A percentile compares a stretch with the other conserved stretches of the same genome.
phyloP scores from a whole-genome alignment of 2,888 invertebrate species.

The Seira musarum region DNA sequence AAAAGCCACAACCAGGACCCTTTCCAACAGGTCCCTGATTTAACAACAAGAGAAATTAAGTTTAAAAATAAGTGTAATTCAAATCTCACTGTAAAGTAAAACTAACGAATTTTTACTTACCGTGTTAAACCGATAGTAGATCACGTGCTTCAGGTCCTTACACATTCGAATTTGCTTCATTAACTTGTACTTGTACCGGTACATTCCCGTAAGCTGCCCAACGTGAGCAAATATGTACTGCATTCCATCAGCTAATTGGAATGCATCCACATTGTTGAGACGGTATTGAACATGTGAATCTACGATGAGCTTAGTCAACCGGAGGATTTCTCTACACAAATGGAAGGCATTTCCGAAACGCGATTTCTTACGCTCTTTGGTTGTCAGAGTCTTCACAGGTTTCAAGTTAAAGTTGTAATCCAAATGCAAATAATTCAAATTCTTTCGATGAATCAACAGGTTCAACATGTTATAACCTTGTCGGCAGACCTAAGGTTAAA shows the following conservation, averaged over 20 bases:
- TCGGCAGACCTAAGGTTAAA: slow-evolving; percentile 81
- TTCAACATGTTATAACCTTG: slow-evolving; percentile 99
- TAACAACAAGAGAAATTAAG: slow-evolving; percentile 60
- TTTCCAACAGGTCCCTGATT: slow-evolving; percentile 95
- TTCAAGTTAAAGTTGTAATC: slow-evolving; percentile 99
- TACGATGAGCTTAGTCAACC: slow-evolving; percentile 98
- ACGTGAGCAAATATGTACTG: slow-evolving; percentile 99
- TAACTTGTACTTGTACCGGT: slow-evolving; percentile 97
- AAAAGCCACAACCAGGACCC: slow-evolving; percentile 98
- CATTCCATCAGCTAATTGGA: slow-evolving; percentile 97
- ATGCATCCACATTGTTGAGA: slow-evolving; percentile 99
- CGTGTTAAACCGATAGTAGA: slow-evolving; percentile 99
- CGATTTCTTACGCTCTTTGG: slow-evolving; percentile 99
- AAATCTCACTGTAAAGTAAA: slow-evolving; percentile 69
- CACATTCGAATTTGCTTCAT: slow-evolving; percentile 99
- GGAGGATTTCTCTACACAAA: slow-evolving; percentile 97
- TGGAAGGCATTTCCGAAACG: slow-evolving; percentile 98
- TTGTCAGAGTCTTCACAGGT: slow-evolving; percentile 99
- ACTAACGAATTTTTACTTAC: slow-evolving; percentile 76
- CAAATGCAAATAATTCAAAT: slow-evolving; percentile 98
- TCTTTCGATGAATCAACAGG: slow-evolving; percentile 98
- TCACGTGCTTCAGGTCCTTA: slow-evolving; percentile 99
- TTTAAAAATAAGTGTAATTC: background rate
- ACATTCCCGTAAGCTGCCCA: slow-evolving; percentile 99
- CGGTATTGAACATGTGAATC: slow-evolving; percentile 99